phyloP scores from a whole-genome alignment of 2,888 invertebrate species.

The Drosophila seclusa region DNA sequence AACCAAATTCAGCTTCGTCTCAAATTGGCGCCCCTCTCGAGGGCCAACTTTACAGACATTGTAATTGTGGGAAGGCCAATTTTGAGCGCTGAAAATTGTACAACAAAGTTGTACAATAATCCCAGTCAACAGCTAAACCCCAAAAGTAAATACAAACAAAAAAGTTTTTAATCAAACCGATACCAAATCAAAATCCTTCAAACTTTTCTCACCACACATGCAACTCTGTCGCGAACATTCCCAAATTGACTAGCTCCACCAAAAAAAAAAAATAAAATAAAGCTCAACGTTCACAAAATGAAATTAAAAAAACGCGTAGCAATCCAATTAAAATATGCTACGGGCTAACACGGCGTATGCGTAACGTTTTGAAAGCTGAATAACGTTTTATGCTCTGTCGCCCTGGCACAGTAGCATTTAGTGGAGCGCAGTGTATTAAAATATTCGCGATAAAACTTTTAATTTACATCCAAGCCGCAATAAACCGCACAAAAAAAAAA shows the following conservation, averaged over 20 bases:
- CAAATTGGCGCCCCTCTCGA: conserved; percentile 24
- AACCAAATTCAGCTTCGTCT: conserved; percentile 2
- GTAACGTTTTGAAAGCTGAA: conserved; percentile 56
- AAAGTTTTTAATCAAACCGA: conserved; percentile 75
- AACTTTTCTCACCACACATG: conserved; percentile 37
- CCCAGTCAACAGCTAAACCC: conserved; percentile 53
- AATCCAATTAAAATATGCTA: conserved; percentile 74
- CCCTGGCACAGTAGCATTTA: conserved; percentile 35
- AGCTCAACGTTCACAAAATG: not conserved
- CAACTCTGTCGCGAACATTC: conserved; percentile 12
- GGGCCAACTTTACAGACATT: conserved; percentile 55
- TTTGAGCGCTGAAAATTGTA: conserved; percentile 43
- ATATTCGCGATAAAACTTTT: conserved; percentile 52
- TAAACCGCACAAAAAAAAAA: conserved; percentile 1
- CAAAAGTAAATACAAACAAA: conserved; percentile 56
- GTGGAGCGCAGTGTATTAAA: conserved; percentile 60
- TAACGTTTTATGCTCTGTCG: conserved; percentile 49
- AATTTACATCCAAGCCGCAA: conserved; percentile 44
- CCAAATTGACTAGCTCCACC: conserved; percentile 17
- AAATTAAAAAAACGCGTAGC: conserved; percentile 20
- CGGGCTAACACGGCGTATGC: conserved; percentile 66
- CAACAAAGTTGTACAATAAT: conserved; percentile 61
- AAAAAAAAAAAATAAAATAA: conserved; percentile 3
- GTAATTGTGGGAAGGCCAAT: conserved; percentile 48
- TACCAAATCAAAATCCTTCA: conserved; percentile 61